Conservation (phyloP, 2,113 vertebrate species). For the Phodopus roborovskii region DNA sequence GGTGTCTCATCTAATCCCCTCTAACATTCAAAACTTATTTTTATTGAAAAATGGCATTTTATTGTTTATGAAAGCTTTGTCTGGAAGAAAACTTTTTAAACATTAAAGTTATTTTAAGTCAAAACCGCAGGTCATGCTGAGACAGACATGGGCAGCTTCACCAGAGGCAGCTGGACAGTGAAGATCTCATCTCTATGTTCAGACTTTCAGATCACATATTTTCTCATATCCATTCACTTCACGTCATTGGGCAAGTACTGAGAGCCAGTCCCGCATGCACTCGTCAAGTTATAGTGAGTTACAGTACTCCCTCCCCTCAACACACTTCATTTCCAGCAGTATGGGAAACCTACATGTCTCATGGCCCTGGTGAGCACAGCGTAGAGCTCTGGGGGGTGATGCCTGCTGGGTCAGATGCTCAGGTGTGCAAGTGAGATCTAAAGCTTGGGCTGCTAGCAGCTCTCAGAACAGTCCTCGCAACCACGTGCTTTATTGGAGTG, state of each 20-base stretch:
- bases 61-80: neutral
- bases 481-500: neutral
- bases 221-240: too few species aligned
- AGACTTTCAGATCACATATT: neutral
- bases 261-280: neutral
- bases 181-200: neutral
- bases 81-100: neutral
- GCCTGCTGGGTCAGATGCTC: neutral
- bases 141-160: neutral
- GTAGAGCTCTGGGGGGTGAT: neutral
- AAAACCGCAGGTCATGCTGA: neutral
- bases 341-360: neutral
- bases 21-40: neutral
- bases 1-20: neutral
- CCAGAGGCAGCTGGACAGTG: neutral
- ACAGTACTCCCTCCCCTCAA: neutral
- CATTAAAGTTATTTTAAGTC: neutral
- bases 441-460: neutral
- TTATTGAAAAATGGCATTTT: neutral
- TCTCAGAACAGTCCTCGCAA: neutral
- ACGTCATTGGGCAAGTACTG: neutral
- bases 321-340: neutral
- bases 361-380: neutral
- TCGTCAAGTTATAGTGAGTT: neutral
- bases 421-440: neutral